Base-by-base conservation (phyloP, 2,113 vertebrate genomes). In the Cettia cetti region DNA sequence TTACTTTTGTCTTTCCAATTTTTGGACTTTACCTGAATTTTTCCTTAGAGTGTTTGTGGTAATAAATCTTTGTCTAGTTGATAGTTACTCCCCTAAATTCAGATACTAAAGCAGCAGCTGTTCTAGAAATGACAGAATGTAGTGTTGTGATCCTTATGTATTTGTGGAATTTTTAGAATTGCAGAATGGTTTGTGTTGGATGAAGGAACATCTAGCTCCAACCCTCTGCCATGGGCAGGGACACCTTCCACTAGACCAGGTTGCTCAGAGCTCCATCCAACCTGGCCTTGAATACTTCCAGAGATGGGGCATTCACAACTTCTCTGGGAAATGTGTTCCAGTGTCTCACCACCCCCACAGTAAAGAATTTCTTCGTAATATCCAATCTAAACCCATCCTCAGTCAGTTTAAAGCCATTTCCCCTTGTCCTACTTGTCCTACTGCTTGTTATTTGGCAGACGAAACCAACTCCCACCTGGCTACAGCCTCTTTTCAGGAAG, bases 71-170 rank as follows among this genome's bases (percentile, higher is more conserved):
- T 79, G 54, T 23, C 28, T 53, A 27, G 37, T 85, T 82, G 45
- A 37, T n/a, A 49, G 30, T n/a, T 89, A 47, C 2, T 6, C 11
- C 20, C 63, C n/a, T 85, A 57, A 92, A 76, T 70, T 68, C 53
- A 77, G 44, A 16, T 20, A 39, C 33, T 50, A 59, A 82, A 83
- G 63, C 82, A 82, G 59, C 3, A 63, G 72, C 39, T 66, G 40
- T 75, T 87, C 28, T 52, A 50, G 69, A 94, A 89, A 54, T 27
- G 13, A 20, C 39, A 26, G 77, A 68, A 26, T 7, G 9, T 13
- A 50, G 22, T 35, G 9, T 19, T 45, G 45, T 27, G 59, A 39
- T 53, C 1, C 2, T 26, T 80, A 27, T 0, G 0, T 47, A 13
- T 37, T 12, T 13, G 28, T 7, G n/a, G 84, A 82, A 50, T 77